phyloP scores from a whole-genome alignment of 1,140 invertebrate species.

The Solenopsis fugax region DNA sequence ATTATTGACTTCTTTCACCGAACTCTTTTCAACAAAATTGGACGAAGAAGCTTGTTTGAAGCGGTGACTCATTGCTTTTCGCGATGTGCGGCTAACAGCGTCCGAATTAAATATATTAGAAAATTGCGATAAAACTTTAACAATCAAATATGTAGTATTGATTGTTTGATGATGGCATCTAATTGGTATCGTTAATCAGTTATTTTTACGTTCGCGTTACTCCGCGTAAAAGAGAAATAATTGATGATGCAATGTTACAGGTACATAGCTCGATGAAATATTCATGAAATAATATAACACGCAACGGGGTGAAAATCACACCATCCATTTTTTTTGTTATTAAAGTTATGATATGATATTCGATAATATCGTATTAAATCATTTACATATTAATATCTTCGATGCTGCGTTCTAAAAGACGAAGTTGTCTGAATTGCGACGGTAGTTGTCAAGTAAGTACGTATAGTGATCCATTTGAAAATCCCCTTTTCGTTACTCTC shows the following conservation, averaged over 20 bases:
- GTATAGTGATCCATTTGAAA: neutral
- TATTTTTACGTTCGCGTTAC: conserved; percentile 41
- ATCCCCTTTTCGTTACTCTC: neutral
- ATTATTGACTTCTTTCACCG: conserved; percentile 43
- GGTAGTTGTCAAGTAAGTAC: neutral
- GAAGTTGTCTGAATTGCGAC: neutral
- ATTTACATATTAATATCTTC: conserved; percentile 10
- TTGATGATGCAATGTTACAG: conserved; percentile 50
- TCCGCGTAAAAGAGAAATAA: conserved; percentile 26
- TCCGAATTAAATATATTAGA: neutral
- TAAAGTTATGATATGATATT: conserved; percentile 23
- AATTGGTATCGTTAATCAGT: conserved; percentile 26
- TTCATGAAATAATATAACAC: conserved; percentile 55
- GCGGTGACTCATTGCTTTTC: neutral
- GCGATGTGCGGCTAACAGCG: too few relatives aligned
- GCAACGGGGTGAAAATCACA: conserved; percentile 29
- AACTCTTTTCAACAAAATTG: neutral
- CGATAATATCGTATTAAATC: conserved; percentile 12
- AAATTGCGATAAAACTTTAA: conserved; percentile 29
- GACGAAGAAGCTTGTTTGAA: neutral
- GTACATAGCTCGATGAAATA: conserved; percentile 37
- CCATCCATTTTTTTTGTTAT: conserved; percentile 33
- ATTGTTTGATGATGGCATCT: neutral
- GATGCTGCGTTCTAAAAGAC: neutral
- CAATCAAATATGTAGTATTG: neutral